phyloP scores from a whole-genome alignment of 1,140 invertebrate species.

The Melanaphis sacchari region DNA sequence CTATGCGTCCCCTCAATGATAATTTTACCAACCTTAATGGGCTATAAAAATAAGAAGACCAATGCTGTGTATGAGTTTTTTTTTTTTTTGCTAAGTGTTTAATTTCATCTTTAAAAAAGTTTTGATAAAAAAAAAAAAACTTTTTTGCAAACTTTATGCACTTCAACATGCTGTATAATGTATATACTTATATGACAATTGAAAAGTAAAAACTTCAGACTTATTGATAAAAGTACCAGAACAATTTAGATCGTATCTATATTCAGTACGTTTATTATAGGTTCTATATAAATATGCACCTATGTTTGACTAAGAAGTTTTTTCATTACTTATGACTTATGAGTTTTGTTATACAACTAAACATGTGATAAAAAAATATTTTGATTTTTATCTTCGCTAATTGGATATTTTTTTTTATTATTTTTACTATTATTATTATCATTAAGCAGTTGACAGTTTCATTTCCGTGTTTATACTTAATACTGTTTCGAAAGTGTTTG shows the following conservation, averaged over 20 bases:
- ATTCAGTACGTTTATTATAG: not conserved
- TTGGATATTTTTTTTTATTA: not conserved
- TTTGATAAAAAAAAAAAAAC: not conserved
- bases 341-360: not conserved
- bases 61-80: not conserved
- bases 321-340: constrained; percentile 16
- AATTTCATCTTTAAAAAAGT: not conserved
- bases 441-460: not conserved
- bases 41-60: not conserved
- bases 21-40: constrained; percentile 4
- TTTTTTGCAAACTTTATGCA: not conserved
- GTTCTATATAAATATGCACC: not conserved
- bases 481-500: not conserved
- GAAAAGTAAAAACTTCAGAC: not conserved
- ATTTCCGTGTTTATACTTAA: not conserved
- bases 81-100: not conserved
- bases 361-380: not conserved
- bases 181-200: not conserved
- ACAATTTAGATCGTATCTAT: constrained; percentile 5
- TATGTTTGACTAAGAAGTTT: not conserved
- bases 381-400: not conserved
- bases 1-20: not conserved
- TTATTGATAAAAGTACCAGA: constrained; percentile 15
- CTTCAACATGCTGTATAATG: not conserved
- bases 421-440: not conserved